These are phyloP conservation scores for Antrozous pallidus DNA, from an alignment of 2,797 vertebrate genomes.

Conservation along the genomic window DNA sequence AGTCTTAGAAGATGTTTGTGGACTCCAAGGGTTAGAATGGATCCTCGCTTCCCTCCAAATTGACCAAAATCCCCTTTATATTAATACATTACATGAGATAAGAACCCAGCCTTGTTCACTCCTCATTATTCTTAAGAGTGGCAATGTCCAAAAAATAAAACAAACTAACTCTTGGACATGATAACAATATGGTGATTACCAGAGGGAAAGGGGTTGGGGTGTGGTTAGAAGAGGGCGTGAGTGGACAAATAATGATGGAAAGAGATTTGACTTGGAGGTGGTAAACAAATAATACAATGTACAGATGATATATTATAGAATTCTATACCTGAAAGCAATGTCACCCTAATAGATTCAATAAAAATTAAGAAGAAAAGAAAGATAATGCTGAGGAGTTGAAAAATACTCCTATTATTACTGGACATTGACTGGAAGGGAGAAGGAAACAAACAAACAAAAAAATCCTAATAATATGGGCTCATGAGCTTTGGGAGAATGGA, in stretches of 20 bases:
- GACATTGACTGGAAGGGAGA: conserved; percentile 61
- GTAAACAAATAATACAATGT: neutral
- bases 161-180: neutral
- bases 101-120: neutral
- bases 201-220: neutral
- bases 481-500: conserved; percentile 71
- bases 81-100: neutral
- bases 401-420: conserved; percentile 40
- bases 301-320: neutral
- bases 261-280: neutral
- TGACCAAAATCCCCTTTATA: neutral
- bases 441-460: conserved; percentile 12
- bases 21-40: neutral
- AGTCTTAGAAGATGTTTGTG: neutral
- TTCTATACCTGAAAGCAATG: neutral
- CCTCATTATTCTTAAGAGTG: neutral
- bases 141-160: neutral
- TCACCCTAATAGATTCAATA: neutral
- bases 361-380: neutral
- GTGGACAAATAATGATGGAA: neutral
- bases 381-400: neutral
- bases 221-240: no score
- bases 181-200: neutral
- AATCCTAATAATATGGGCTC: conserved; percentile 63
- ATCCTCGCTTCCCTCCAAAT: neutral